Base-by-base conservation (phyloP, 2,113 vertebrate genomes). In the Odontophorus gujanensis region DNA sequence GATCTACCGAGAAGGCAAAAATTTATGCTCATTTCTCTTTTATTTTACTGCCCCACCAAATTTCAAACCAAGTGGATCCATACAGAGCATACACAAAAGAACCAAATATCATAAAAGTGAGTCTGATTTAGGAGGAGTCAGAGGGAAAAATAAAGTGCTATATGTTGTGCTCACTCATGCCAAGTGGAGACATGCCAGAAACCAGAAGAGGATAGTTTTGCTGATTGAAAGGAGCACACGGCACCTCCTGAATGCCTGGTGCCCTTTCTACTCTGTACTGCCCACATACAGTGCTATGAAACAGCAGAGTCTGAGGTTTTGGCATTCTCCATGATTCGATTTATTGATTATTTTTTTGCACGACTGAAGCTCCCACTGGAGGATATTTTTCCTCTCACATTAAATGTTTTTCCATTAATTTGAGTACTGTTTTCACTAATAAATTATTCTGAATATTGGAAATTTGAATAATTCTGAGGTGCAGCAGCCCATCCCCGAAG, bases 121-220 rank as follows among this genome's bases (percentile, higher is more conserved):
- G 47, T 7, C 76, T 91, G 94, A 96, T 94, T 92, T 88, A 95
- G 85, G 76, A 91, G 91, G 76, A 90, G 84, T 50, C 45, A 63
- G 85, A 77, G 53, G 81, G 69, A 89, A 90, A 93, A 95, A 95
- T 89, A 75, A 90, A 65, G 90, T 92, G 84, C 34, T 74, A 4
- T 4, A 0, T 26, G 53, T 74, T 89, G 63, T 13, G 19, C 83
- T 85, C 25, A 38, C 17, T 55, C 34, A 2, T 8, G 74, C 58
- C n/a, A 75, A 85, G 40, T 1, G 2, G 55, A 76, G 65, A 22
- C 30, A 40, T 65, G 78, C 57, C 76, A 81, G 68, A 71, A 78
- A 85, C 30, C 57, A 75, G 71, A 65, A 82, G 59, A 85, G 22
- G 43, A 71, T 20, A 8, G 15, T 66, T 90, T 73, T 36, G 80